Conservation (phyloP, 2,888 invertebrate genomes). For the Drosophila suboccidentalis region DNA sequence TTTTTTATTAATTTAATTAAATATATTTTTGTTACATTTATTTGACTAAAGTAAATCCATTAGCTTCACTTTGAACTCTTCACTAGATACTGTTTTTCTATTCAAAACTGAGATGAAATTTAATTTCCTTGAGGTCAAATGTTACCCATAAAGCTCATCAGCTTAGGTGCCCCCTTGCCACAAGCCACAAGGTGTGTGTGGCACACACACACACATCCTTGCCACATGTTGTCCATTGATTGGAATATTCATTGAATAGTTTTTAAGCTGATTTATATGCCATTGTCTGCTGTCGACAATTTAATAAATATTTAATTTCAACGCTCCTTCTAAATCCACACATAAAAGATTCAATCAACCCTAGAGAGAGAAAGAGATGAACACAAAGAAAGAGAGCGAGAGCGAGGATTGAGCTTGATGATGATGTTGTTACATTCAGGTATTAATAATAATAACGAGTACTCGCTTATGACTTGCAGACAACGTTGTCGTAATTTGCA, state of each 20-base stretch:
- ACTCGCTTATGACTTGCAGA: conserved; percentile 51
- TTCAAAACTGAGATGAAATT: conserved; percentile 39
- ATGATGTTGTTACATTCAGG: conserved; percentile 56
- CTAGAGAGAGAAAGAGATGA: background rate
- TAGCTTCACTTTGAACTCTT: conserved; percentile 1
- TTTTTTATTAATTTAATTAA: background rate
- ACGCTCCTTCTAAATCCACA: conserved; percentile 72
- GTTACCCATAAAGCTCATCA: conserved; percentile 46
- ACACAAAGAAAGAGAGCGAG: background rate
- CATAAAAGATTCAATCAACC: conserved; percentile 80
- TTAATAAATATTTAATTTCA: conserved; percentile 82
- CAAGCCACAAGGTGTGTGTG: background rate
- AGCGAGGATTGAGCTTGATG: conserved; percentile 35
- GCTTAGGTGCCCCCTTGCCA: conserved; percentile 16
- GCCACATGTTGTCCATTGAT: conserved; percentile 69
- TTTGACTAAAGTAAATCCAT: conserved; percentile 10
- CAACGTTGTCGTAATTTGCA: conserved; percentile 77
- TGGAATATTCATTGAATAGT: conserved; percentile 84
- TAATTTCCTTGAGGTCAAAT: conserved; percentile 65
- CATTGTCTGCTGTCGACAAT: conserved; percentile 72
- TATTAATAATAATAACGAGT: conserved; percentile 71
- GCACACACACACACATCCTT: conserved; percentile 3
- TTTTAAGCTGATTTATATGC: conserved; percentile 81
- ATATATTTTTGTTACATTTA: conserved; percentile 5
- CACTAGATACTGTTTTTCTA: background rate